A percentile compares a stretch with the other conserved stretches of the same genome.
Conservation (phyloP, 2,113 vertebrate genomes). For the Lycocorax pyrrhopterus region DNA sequence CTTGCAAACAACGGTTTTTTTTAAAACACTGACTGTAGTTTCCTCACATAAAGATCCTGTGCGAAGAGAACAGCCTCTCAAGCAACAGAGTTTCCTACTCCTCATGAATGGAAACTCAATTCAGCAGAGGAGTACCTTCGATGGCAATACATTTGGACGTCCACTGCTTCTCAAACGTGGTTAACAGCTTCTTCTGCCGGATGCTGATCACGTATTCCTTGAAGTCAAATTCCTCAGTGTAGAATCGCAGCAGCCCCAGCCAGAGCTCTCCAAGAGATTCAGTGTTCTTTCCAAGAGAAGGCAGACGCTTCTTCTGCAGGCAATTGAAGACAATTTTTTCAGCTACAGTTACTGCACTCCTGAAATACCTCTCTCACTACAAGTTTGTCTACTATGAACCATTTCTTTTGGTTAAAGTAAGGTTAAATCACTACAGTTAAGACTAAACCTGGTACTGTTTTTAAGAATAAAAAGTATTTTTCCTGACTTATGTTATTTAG, state of each 20-base stretch:
- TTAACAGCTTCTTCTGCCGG: conserved; percentile 90
- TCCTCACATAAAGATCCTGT: not conserved
- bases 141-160: conserved; percentile 98
- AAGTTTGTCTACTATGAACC: not conserved
- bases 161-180: conserved; percentile 98
- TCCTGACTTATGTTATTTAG: not conserved
- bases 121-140: conserved; percentile 79
- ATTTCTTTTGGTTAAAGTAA: not conserved
- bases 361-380: not conserved
- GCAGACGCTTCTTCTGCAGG: conserved; percentile 80
- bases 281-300: conserved; percentile 82
- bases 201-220: conserved; percentile 98
- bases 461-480: not conserved
- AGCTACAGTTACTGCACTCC: not conserved
- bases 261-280: conserved; percentile 95
- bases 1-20: not conserved
- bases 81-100: not conserved
- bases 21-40: not conserved
- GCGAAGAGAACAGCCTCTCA: not conserved
- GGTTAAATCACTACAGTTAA: not conserved
- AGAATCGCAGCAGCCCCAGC: conserved; percentile 93
- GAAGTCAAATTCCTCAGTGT: conserved; percentile 98
- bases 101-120: not conserved
- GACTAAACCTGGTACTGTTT: not conserved
- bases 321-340: not conserved